Evolutionary conservation across 2,888 invertebrate species (phyloP), one percentile per base, ranked within the genome.

Genomic region (Metacarcinus magister): DNA sequence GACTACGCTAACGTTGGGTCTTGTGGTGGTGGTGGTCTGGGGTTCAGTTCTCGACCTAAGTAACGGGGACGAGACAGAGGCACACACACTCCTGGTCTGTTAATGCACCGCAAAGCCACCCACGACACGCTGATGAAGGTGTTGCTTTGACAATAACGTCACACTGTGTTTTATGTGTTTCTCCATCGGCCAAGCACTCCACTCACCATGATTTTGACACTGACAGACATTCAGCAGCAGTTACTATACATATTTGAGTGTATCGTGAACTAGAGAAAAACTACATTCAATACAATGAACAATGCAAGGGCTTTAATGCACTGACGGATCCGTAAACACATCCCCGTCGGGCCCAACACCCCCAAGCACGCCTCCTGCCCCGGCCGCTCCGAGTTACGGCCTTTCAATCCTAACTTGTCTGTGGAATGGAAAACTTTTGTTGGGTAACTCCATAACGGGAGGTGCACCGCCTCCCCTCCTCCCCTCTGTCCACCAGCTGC

Each of bases 341-440:
- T 13, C 82, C 28, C 67, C 4, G 32, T 8, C 82, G 32, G 82
- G 32, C 82, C 82, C 82, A 32, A 8, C 82, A 82, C 82, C 82
- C 82, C 32, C 32, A 32, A 32, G 82, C 82, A 82, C 28, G 32
- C 32, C 32, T 82, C 82, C 32, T 32, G 82, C 82, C 82, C 82
- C 82, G 82, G 82, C 82, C 82, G 32, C 5, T 32, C 82, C 28
- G 82, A 82, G 82, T 82, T 82, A 82, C 82, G 82, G 82, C 82
- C 82, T 82, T 82, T 82, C 82, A 82, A 82, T 82, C 82, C 82
- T 82, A 82, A 82, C 82, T 82, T 82, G 82, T 82, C 82, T 82
- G 82, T 82, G 82, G 82, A 82, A 82, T 82, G 82, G 82, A 82
- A 82, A 82, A 82, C 82, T 82, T 82, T 82, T 82, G 82, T 82